Evolutionary conservation across 2,888 invertebrate genomes (phyloP).

Genomic region (Odontothrips loti): DNA sequence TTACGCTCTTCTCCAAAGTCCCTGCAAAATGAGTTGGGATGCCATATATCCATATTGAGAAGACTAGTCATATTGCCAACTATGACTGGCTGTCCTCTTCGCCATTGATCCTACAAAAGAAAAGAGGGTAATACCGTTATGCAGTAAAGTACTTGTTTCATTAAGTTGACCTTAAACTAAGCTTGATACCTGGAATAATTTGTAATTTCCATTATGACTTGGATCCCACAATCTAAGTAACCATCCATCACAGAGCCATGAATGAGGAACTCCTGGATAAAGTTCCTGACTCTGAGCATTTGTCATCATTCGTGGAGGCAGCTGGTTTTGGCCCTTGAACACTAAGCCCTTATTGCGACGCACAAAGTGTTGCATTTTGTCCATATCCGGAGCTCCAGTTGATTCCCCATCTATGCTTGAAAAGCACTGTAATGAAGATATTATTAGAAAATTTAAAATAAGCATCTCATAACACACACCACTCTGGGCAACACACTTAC

Average conservation of each 20-base stretch:
- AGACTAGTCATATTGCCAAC: conserved; percentile 79
- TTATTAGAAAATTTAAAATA: neutral
- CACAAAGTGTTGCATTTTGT: conserved; percentile 47
- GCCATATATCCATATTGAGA: conserved; percentile 77
- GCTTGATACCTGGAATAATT: conserved; percentile 63
- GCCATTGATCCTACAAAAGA: conserved; percentile 74
- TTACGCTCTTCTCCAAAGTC: conserved; percentile 89
- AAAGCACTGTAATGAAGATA: neutral
- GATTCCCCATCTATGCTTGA: conserved; percentile 37
- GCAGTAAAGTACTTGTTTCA: neutral
- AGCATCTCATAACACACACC: neutral
- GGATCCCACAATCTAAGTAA: conserved; percentile 78
- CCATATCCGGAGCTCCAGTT: conserved; percentile 27
- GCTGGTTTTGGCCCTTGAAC: conserved; percentile 6
- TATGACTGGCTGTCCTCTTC: conserved; percentile 85
- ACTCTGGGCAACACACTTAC: neutral
- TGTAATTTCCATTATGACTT: conserved; percentile 67
- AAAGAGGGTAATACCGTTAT: neutral
- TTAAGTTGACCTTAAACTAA: neutral
- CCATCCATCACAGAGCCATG: conserved; percentile 89
- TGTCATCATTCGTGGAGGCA: conserved; percentile 65
- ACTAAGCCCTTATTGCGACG: conserved; percentile 43
- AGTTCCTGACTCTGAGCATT: conserved; percentile 68
- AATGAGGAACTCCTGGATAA: conserved; percentile 83
- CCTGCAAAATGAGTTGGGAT: conserved; percentile 78